Evolutionary conservation across 2,797 vertebrate genomes (phyloP), one percentile per base, ranked within the genome.

Genomic region (Triplophysa yarkandensis): DNA sequence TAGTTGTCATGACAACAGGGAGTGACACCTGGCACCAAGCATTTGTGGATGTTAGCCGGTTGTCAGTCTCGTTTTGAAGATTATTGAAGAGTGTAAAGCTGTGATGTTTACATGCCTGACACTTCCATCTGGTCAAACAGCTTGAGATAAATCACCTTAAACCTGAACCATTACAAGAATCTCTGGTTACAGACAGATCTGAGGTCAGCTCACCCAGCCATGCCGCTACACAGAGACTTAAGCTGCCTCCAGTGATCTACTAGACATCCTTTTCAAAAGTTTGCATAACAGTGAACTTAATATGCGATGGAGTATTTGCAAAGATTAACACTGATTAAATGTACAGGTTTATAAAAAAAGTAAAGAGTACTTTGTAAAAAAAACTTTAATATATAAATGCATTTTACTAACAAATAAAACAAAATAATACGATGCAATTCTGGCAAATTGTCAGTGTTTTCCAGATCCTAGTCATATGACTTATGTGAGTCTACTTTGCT

Each of bases 131-230:
- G 73, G 55, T 61, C 65, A 68, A 62, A 41, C 32, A 21, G 44
- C 28, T 55, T 68, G 32, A 30, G 32, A 41, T 39, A 57, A 69
- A 64, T 50, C 11, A 44, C 27, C 13, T 64, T 54, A 64, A 73
- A 55, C 36, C 48, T 64, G 48, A 73, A 41, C 34, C 41, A 14
- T 73, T 41, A 41, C 30, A 62, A 39, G 17, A 63, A 23, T 72
- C 32, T 71, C 44, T 72, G 46, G 70, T 73, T 73, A 54, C 71
- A 73, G 46, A 73, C 17, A 14, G 71, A 54, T 73, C 34, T 43
- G 34, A 55, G 70, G 46, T 63, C 70, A 64, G 19, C 32, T 68
- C 30, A 68, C 50, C 17, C 60, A 17, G n/a, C 46, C 60, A 43
- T 25, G 14, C 27, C 27, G 14, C 23, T 46, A 63, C 44, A 72